These are phyloP conservation scores for Muschampia plurimacula DNA, from an alignment of 2,888 invertebrate genomes.

Conservation along the genomic window DNA sequence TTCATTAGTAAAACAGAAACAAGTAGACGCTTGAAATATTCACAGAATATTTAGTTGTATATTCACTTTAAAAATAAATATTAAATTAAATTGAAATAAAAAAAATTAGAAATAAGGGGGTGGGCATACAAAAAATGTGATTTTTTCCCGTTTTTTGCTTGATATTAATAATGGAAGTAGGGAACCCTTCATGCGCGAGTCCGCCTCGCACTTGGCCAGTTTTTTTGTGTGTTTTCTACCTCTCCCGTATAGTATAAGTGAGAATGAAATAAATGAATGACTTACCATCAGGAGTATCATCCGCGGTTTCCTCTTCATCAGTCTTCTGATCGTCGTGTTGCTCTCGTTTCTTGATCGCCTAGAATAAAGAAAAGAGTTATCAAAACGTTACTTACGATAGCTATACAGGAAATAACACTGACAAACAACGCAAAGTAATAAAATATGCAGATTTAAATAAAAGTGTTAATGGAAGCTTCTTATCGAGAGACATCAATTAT, in stretches of 20 bases:
- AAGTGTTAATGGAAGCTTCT: not conserved
- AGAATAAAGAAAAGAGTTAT: conserved; percentile 56
- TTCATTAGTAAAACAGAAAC: too few relatives aligned
- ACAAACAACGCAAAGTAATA: conserved; percentile 5
- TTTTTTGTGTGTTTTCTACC: not conserved
- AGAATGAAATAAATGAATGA: conserved; percentile 39
- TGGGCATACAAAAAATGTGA: too few relatives aligned
- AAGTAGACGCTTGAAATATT: too few relatives aligned
- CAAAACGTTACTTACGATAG: conserved; percentile 43
- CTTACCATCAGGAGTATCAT: conserved; percentile 77
- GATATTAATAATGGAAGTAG: too few relatives aligned
- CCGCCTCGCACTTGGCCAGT: too few relatives aligned
- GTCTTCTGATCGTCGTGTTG: conserved; percentile 74
- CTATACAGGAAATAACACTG: not conserved
- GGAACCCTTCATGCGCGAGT: too few relatives aligned
- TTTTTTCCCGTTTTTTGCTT: too few relatives aligned
- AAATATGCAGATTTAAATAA: not conserved
- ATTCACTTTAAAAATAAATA: too few relatives aligned
- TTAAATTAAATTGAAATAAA: too few relatives aligned
- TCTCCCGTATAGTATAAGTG: not conserved
- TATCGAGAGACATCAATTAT: not conserved
- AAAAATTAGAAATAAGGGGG: too few relatives aligned
- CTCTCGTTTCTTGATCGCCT: conserved; percentile 82
- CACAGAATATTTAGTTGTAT: too few relatives aligned
- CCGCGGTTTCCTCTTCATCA: conserved; percentile 72